Evolutionary conservation across 2,113 vertebrate genomes (phyloP).

Genomic region (Anolis sagrei): DNA sequence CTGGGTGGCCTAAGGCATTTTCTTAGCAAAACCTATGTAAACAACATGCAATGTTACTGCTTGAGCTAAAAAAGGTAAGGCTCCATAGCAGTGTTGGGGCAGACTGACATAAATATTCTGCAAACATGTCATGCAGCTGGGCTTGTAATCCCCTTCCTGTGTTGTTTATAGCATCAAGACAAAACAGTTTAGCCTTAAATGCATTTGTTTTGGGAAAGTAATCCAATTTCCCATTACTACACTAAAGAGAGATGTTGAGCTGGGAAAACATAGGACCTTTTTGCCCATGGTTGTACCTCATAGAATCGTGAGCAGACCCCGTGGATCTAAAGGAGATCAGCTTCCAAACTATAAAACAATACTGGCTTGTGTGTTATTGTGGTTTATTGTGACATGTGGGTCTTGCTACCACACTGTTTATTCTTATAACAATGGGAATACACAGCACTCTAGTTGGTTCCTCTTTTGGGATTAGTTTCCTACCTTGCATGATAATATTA

Average conservation of each 20-base stretch:
- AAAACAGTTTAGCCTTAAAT: slow-evolving; percentile 17
- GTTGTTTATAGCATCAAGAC: slow-evolving; percentile 18
- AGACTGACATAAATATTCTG: background rate
- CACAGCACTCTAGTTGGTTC: background rate
- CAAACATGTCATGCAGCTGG: background rate
- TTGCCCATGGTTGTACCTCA: background rate
- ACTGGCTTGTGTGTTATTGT: too few relatives aligned
- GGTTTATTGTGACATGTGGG: background rate
- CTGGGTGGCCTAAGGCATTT: background rate
- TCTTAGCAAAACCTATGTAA: background rate
- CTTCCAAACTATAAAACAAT: background rate
- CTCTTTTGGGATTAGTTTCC: background rate
- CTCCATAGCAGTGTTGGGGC: background rate
- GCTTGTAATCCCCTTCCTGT: slow-evolving; percentile 6
- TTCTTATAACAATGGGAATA: background rate
- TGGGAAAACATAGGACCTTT: background rate
- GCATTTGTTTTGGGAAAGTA: slow-evolving; percentile 21
- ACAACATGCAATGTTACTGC: background rate
- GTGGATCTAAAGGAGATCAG: background rate
- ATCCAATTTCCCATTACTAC: slow-evolving; percentile 17
- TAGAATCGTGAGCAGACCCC: background rate
- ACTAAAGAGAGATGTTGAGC: background rate
- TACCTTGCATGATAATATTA: background rate
- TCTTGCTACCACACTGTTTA: background rate
- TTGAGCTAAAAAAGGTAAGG: background rate